Percentiles rank a stretch among this genome's conserved stretches.
Evolutionary conservation across 2,888 invertebrate genomes (phyloP).

Genomic region (Dynastes grantii): DNA sequence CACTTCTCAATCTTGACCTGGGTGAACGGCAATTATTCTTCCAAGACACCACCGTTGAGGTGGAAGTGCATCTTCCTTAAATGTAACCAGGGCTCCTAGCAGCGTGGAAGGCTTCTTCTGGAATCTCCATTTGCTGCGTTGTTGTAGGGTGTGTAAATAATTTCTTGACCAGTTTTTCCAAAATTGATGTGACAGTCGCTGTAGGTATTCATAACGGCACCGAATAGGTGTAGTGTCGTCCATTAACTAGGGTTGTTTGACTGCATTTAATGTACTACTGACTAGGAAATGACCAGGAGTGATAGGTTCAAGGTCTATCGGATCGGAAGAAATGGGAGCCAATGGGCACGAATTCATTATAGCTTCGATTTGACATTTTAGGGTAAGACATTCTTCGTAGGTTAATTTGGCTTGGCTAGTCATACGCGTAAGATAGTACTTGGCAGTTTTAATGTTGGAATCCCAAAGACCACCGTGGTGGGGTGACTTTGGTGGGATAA

Average conservation of each 20-base stretch:
- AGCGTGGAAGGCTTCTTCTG: too few species aligned
- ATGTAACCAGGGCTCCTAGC: too few species aligned
- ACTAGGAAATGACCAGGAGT: slow-evolving; percentile 49
- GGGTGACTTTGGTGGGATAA: slow-evolving; percentile 45
- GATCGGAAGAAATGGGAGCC: slow-evolving; percentile 39
- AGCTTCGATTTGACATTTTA: slow-evolving; percentile 46
- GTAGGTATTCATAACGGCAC: too few species aligned
- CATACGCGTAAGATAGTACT: slow-evolving; percentile 44
- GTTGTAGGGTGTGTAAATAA: too few species aligned
- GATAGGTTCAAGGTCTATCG: slow-evolving; percentile 30
- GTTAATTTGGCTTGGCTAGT: slow-evolving; percentile 33
- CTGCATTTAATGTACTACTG: background rate
- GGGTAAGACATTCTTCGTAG: slow-evolving; percentile 33
- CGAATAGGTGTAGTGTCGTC: too few species aligned
- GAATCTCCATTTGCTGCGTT: too few species aligned
- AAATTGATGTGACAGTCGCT: too few species aligned
- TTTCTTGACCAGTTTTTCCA: too few species aligned
- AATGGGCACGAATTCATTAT: slow-evolving; percentile 47
- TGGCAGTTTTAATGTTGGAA: slow-evolving; percentile 50
- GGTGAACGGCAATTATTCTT: too few species aligned
- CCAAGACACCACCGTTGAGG: too few species aligned
- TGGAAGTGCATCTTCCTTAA: too few species aligned
- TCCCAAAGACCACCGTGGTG: slow-evolving; percentile 49
- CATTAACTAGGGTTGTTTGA: background rate
- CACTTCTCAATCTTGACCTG: too few species aligned